These are phyloP conservation scores for Andricus quercusramuli DNA, from an alignment of 2,888 invertebrate species.

Conservation along the genomic window DNA sequence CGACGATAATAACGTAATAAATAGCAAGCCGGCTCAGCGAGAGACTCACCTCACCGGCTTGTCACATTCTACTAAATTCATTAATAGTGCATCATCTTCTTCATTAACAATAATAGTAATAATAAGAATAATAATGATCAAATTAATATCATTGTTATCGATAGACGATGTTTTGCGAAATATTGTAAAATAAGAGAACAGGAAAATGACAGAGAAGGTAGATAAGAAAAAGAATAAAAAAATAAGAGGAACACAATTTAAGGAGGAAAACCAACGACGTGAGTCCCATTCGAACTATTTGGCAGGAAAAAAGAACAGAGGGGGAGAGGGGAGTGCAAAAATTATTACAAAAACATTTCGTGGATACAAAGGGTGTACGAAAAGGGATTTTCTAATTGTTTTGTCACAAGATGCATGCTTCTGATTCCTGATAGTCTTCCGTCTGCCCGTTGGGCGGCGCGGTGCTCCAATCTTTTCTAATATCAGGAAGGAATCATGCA, in stretches of 20 bases:
- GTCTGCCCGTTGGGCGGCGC: not conserved
- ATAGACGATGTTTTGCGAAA: not conserved
- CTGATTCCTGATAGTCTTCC: conserved; percentile 16
- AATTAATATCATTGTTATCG: conserved; percentile 37
- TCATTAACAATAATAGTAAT: conserved; percentile 30
- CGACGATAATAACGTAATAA: conserved; percentile 48
- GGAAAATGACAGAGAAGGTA: conserved; percentile 14
- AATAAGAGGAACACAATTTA: conserved; percentile 13
- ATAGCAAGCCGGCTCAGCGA: conserved; percentile 32
- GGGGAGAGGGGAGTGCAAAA: not conserved
- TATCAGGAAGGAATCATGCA: conserved; percentile 36
- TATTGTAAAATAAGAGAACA: conserved; percentile 47
- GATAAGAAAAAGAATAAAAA: conserved; percentile 31
- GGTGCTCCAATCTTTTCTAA: conserved; percentile 8
- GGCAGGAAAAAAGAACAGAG: conserved; percentile 34
- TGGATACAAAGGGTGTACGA: conserved; percentile 14
- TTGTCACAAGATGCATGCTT: conserved; percentile 39
- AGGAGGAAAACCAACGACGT: conserved; percentile 7
- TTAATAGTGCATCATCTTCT: conserved; percentile 4
- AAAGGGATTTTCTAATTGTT: conserved; percentile 13
- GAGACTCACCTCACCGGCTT: not conserved
- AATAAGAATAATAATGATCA: not conserved
- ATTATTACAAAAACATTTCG: conserved; percentile 12
- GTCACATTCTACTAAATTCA: conserved; percentile 23
- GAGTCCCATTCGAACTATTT: not conserved